Conservation (phyloP, 2,113 vertebrate genomes). For the Sander vitreus region DNA sequence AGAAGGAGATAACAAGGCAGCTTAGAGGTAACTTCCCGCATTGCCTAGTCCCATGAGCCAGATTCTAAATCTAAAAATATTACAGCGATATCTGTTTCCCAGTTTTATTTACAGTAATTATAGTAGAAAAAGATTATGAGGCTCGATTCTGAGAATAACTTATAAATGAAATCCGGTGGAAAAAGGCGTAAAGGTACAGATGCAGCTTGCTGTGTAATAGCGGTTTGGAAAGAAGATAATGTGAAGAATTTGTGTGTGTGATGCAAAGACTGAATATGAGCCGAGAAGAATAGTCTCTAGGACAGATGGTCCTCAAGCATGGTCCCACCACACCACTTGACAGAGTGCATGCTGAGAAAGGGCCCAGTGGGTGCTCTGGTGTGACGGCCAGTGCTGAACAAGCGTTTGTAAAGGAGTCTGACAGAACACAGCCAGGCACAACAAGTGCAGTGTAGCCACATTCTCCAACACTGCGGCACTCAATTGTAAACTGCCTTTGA, state of each 20-base stretch:
- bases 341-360: slow-evolving; percentile 12
- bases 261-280: not conserved
- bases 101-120: not conserved
- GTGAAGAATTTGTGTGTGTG: not conserved
- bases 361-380: slow-evolving; percentile 7
- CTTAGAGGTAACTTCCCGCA: not conserved
- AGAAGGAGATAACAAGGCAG: not conserved
- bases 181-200: not conserved
- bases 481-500: slow-evolving; percentile 30
- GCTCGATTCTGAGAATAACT: not conserved
- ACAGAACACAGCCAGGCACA: slow-evolving; percentile 47
- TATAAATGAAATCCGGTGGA: not conserved
- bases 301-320: slow-evolving; percentile 25
- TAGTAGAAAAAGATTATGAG: not conserved
- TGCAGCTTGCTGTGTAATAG: not conserved
- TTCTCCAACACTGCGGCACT: slow-evolving; percentile 17
- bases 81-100: not conserved
- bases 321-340: slow-evolving; percentile 7
- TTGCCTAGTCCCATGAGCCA: not conserved
- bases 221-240: not conserved
- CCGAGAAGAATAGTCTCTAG: not conserved
- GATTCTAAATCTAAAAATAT: not conserved
- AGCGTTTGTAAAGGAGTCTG: slow-evolving; percentile 33
- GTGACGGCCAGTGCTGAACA: slow-evolving; percentile 41
- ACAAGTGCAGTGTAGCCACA: slow-evolving; percentile 4